Percentiles rank a stretch among this genome's conserved stretches.
These are phyloP conservation scores for Drosophila mayri DNA, from an alignment of 1,140 invertebrate genomes.

Conservation along the genomic window DNA sequence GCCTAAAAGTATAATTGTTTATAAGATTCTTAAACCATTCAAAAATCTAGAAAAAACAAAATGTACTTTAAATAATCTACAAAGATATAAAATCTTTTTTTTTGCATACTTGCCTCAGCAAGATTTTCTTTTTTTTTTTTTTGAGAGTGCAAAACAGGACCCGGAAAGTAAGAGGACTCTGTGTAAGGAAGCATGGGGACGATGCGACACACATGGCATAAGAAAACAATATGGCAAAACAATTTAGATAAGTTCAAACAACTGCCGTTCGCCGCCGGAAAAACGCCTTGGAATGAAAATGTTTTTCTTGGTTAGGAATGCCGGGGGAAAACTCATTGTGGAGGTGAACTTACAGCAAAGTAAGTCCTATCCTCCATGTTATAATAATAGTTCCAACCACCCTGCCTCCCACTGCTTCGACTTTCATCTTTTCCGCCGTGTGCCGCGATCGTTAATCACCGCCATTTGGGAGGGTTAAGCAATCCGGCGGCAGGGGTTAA, in stretches of 20 bases:
- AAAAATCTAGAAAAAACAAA: too few species aligned
- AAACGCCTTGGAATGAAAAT: conserved; percentile 80
- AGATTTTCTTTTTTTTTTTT: not conserved
- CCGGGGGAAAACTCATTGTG: conserved; percentile 3
- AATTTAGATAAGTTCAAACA: conserved; percentile 83
- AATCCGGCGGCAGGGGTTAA: conserved; percentile 2
- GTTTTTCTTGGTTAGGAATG: conserved; percentile 77
- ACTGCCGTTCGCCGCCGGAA: conserved; percentile 52
- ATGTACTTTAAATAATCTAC: too few species aligned
- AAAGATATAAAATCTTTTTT: not conserved
- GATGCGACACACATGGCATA: conserved; percentile 76
- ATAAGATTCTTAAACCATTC: too few species aligned
- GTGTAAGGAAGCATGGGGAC: conserved; percentile 14
- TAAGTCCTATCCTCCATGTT: conserved; percentile 18
- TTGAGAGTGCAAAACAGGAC: not conserved
- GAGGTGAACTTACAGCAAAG: conserved; percentile 1
- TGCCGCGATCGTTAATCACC: conserved; percentile 77
- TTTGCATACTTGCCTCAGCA: not conserved
- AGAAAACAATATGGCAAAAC: conserved; percentile 83
- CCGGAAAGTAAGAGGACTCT: not conserved
- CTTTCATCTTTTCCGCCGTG: conserved; percentile 66
- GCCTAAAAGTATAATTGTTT: too few species aligned
- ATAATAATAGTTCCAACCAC: conserved; percentile 54
- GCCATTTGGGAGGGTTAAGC: conserved; percentile 5
- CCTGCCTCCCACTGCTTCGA: conserved; percentile 9